phyloP scores from a whole-genome alignment of 1,140 invertebrate species.

The Acromyrmex charruanus region DNA sequence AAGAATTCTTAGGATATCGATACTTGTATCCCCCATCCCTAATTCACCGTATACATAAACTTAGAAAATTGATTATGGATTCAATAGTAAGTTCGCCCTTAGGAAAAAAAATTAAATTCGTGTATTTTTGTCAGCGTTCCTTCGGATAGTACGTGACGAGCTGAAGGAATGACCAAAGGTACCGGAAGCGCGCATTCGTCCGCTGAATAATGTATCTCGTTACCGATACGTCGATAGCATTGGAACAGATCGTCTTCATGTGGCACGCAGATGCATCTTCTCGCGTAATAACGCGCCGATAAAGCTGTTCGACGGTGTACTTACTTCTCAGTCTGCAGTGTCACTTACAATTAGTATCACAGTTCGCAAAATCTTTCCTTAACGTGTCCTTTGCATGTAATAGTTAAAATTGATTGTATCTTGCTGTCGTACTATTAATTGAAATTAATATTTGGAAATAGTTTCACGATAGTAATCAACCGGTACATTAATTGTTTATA shows the following conservation, averaged over 20 bases:
- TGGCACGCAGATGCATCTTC: slow-evolving; percentile 57
- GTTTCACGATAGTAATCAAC: background rate
- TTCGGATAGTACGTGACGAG: slow-evolving; percentile 45
- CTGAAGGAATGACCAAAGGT: slow-evolving; percentile 49
- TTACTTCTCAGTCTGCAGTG: slow-evolving; percentile 15
- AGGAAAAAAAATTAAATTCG: slow-evolving; percentile 29
- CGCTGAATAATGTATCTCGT: slow-evolving; percentile 61
- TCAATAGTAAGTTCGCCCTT: background rate
- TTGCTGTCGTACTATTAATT: background rate
- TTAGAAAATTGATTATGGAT: background rate
- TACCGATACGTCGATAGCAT: slow-evolving; percentile 57
- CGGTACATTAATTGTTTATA: background rate
- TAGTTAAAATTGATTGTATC: background rate
- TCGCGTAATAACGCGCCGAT: slow-evolving; percentile 51
- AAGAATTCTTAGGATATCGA: too few species aligned
- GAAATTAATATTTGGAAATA: slow-evolving; percentile 14
- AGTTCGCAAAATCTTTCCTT: slow-evolving; percentile 10
- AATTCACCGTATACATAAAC: background rate
- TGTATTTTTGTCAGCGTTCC: slow-evolving; percentile 19
- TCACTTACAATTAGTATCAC: background rate
- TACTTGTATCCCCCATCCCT: too few species aligned
- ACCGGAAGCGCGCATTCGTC: slow-evolving; percentile 30
- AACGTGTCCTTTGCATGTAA: background rate
- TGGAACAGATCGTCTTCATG: slow-evolving; percentile 53
- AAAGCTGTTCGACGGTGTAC: slow-evolving; percentile 39